Evolutionary conservation across 2,888 invertebrate genomes (phyloP).

Genomic region (Sceliomorpha sp.): DNA sequence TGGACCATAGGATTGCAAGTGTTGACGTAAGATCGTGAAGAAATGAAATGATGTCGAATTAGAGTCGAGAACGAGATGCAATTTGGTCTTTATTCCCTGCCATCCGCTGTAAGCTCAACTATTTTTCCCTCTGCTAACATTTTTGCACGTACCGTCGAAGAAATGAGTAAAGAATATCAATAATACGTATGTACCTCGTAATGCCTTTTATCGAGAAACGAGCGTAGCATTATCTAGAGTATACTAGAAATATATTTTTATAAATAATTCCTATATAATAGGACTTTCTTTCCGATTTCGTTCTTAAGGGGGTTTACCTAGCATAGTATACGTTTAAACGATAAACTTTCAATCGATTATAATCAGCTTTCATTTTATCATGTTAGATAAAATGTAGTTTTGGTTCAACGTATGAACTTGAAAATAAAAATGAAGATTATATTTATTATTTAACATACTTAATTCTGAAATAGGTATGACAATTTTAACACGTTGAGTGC

Average conservation of each 20-base stretch:
- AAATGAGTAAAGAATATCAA: constrained; percentile 41
- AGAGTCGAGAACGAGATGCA: constrained; percentile 43
- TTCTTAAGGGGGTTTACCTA: too few species aligned
- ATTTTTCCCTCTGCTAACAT: constrained; percentile 25
- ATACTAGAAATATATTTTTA: too few species aligned
- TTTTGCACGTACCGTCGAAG: constrained; percentile 22
- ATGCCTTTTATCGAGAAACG: constrained; percentile 26
- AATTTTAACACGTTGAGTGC: too few species aligned
- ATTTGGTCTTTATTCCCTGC: constrained; percentile 36
- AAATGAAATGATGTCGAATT: constrained; percentile 46
- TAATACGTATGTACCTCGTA: constrained; percentile 6
- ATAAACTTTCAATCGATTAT: too few species aligned
- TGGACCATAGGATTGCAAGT: constrained; percentile 1
- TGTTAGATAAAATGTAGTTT: too few species aligned
- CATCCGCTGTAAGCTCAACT: constrained; percentile 15
- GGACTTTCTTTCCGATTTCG: too few species aligned
- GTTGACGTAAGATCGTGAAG: constrained; percentile 20
- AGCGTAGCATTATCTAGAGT: constrained; percentile 26
- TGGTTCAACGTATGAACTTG: too few species aligned
- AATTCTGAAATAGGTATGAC: too few species aligned
- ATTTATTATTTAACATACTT: too few species aligned
- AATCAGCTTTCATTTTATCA: too few species aligned
- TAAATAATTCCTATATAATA: too few species aligned
- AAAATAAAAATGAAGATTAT: not conserved
- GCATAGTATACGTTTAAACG: too few species aligned